Conservation (phyloP, 2,113 vertebrate species). For the Sturnus vulgaris region DNA sequence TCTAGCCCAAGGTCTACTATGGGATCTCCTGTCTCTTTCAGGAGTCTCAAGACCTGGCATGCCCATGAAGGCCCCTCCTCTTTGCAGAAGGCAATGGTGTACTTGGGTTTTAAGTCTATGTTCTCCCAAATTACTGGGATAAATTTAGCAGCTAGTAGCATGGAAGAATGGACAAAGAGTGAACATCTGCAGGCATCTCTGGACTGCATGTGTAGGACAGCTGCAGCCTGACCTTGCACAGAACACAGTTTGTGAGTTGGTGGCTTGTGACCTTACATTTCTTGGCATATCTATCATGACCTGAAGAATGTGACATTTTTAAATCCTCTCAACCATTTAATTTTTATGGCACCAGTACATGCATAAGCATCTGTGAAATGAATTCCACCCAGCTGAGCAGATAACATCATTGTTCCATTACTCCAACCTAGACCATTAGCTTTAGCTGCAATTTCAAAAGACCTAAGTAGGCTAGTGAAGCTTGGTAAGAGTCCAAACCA, state of each 20-base stretch:
- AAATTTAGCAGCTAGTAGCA: background rate
- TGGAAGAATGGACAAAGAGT: background rate
- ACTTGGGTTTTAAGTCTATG: background rate
- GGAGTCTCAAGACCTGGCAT: background rate
- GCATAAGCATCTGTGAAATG: background rate
- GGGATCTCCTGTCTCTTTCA: background rate
- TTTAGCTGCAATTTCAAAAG: background rate
- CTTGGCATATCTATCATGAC: background rate
- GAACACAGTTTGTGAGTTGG: background rate
- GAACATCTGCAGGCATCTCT: background rate
- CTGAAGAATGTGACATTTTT: background rate
- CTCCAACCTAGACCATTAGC: background rate
- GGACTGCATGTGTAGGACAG: background rate
- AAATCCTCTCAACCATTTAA: background rate
- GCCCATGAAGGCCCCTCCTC: background rate
- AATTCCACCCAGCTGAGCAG: background rate
- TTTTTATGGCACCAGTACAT: background rate
- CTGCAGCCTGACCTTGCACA: background rate
- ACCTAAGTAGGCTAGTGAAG: rapidly evolving
- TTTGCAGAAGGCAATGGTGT: background rate
- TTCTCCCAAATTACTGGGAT: background rate
- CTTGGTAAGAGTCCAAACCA: background rate
- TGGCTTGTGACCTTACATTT: background rate
- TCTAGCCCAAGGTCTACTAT: background rate
- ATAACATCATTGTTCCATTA: background rate